phyloP scores from a whole-genome alignment of 2,113 vertebrate species.

The Passer montanus region DNA sequence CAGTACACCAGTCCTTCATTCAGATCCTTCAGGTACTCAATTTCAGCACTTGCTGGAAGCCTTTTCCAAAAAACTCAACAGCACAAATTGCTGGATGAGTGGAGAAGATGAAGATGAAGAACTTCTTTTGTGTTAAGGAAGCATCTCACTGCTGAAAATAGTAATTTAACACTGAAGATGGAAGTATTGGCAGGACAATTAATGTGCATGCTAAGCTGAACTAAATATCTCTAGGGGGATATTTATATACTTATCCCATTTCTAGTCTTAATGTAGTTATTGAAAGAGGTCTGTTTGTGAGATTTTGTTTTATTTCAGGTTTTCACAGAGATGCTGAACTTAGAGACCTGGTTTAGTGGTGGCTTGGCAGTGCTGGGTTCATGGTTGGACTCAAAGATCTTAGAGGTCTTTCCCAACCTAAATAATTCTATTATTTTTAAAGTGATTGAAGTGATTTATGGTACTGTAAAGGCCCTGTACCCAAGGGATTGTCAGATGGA shows the following conservation, averaged over 20 bases:
- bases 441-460: not conserved
- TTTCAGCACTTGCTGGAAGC: not conserved
- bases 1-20: fast-evolving
- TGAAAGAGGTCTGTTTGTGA: not conserved
- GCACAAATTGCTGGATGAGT: not conserved
- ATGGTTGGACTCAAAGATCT: not conserved
- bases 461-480: not conserved
- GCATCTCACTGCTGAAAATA: not conserved
- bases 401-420: not conserved
- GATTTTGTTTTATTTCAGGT: not conserved
- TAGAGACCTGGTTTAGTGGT: no score
- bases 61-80: not conserved
- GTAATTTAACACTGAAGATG: not conserved
- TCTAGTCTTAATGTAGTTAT: not conserved
- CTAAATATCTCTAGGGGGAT: not conserved
- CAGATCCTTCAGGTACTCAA: not conserved
- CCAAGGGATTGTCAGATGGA: not conserved
- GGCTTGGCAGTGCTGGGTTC: not conserved
- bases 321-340: not conserved
- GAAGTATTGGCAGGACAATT: not conserved
- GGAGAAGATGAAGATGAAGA: not conserved
- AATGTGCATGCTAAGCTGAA: not conserved
- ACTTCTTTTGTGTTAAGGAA: not conserved
- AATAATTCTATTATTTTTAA: not conserved
- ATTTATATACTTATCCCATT: not conserved